These are phyloP conservation scores for Mimumesa dahlbomi DNA, from an alignment of 2,888 invertebrate genomes.

Conservation along the genomic window DNA sequence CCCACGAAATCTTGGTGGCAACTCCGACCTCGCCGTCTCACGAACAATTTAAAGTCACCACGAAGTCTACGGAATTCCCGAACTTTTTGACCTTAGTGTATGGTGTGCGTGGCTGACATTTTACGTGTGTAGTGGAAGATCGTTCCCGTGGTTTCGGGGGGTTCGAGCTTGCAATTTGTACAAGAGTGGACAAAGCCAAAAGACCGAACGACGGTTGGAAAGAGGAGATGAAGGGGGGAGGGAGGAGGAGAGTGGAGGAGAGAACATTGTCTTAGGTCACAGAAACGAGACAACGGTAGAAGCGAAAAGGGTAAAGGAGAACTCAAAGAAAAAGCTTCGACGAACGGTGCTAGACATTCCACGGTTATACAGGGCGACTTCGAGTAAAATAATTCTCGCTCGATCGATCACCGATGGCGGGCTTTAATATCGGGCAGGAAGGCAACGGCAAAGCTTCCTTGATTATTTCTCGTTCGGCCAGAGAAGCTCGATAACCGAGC, in stretches of 20 bases:
- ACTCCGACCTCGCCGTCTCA: no score
- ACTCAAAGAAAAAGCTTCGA: background rate
- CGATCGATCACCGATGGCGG: background rate
- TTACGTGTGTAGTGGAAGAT: constrained; percentile 12
- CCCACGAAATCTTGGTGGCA: no score
- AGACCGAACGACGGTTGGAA: constrained; percentile 5
- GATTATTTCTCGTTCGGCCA: constrained; percentile 1
- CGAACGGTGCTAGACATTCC: no score
- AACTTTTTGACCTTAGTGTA: constrained; percentile 38
- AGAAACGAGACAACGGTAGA: background rate
- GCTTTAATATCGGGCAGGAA: constrained; percentile 7
- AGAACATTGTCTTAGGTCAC: no score
- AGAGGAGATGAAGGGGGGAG: no score
- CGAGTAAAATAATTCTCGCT: background rate
- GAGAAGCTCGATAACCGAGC: background rate
- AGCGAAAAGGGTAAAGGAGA: background rate
- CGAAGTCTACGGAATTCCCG: background rate
- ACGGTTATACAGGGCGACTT: no score
- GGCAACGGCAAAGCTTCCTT: constrained; percentile 1
- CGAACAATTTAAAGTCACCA: no score
- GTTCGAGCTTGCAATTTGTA: constrained; percentile 46
- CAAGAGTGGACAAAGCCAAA: constrained; percentile 29
- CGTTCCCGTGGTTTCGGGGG: constrained; percentile 29
- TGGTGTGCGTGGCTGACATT: constrained; percentile 17
- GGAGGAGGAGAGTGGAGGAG: no score